Evolutionary conservation across 2,888 invertebrate species (phyloP), one percentile per base, ranked within the genome.

Genomic region (Andrena bicolor): DNA sequence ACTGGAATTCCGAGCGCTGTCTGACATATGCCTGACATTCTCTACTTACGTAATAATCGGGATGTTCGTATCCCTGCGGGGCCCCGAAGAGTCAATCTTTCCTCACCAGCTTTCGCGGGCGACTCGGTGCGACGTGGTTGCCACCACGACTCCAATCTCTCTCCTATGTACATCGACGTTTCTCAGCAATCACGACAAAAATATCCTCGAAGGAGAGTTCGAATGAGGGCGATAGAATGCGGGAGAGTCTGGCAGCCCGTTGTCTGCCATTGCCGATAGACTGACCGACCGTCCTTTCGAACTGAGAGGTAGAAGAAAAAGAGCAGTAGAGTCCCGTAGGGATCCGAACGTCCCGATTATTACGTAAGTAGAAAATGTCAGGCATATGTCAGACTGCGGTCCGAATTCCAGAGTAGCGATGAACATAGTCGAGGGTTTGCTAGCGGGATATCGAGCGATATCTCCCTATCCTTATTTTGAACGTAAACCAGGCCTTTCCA

Each of bases 281-380:
- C 90, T 90, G 91, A 90, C 77, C 82, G 85, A 88, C 86, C 88
- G 88, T 88, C 88, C 88, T 85, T 84, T 66, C 77, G 73, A 75
- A 53, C 56, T 69, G 69, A 49, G 63, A 69, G 63, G 20, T 23
- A 58, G 35, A 66, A 51, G 41, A 56, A 56, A 28, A n/a, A 20
- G 28, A 49, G n/a, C n/a, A n/a, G 48, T 65, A 58, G 2, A 35
- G 58, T 60, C 10, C 28, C 65, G 26, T 28, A 32, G 48, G 71
- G 26, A 41, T 23, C 7, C 26, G 28, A 65, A 1, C 32, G 51
- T 23, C 32, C 51, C 30, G 53, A 49, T 71, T 23, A 10, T 78
- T 71, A 30, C 80, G 79, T 28, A 72, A 79, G 2, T 13, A 20
- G 10, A 23, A 63, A 78, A 72, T 68, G 80, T 80, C 80, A 66